Evolutionary conservation across 2,888 invertebrate genomes (phyloP).

Genomic region (Rhamnusium bicolor): DNA sequence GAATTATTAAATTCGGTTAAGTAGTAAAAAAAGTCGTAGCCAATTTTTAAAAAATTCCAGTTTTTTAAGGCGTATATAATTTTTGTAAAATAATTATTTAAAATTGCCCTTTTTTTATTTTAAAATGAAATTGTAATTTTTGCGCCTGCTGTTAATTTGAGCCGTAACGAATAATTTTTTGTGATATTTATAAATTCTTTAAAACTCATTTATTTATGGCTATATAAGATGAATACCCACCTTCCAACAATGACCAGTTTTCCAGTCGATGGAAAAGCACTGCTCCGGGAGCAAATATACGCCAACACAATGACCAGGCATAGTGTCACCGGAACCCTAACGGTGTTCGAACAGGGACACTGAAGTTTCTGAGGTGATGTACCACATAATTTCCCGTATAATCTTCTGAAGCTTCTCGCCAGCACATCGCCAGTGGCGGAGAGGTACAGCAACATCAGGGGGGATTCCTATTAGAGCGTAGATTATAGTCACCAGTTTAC

Average conservation of each 20-base stretch:
- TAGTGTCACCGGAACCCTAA: slow-evolving; percentile 89
- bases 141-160: too few relatives aligned
- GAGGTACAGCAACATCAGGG: slow-evolving; percentile 89
- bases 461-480: slow-evolving; percentile 91
- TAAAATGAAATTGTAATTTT: too few relatives aligned
- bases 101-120: too few relatives aligned
- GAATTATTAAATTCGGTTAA: too few relatives aligned
- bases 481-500: slow-evolving; percentile 85
- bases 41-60: too few relatives aligned
- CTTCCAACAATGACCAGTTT: slow-evolving; percentile 92
- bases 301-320: slow-evolving; percentile 88
- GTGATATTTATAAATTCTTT: too few relatives aligned
- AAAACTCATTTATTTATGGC: too few relatives aligned
- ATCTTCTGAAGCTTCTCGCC: slow-evolving; percentile 73
- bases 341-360: slow-evolving; percentile 73
- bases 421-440: slow-evolving; percentile 90
- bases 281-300: slow-evolving; percentile 92
- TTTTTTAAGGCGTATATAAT: too few relatives aligned
- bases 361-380: slow-evolving; percentile 71
- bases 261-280: slow-evolving; percentile 92
- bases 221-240: slow-evolving; percentile 69
- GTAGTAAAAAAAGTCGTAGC: too few relatives aligned
- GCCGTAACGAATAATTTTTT: too few relatives aligned
- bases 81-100: too few relatives aligned
- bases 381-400: slow-evolving; percentile 76